These are phyloP conservation scores for Yoshiicerus persimilis DNA, from an alignment of 1,140 invertebrate genomes.

Conservation along the genomic window DNA sequence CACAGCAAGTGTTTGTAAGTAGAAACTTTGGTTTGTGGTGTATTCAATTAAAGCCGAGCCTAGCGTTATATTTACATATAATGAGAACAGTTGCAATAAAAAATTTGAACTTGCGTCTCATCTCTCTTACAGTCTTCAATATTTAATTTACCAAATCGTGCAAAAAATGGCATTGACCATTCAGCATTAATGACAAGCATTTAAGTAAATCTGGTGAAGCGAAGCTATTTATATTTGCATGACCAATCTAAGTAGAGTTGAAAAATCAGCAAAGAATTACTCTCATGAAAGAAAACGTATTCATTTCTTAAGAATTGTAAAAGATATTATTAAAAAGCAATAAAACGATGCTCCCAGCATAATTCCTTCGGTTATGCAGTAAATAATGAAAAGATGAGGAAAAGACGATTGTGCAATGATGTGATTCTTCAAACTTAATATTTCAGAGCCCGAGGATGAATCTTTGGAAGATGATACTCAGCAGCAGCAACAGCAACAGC, in stretches of 20 bases:
- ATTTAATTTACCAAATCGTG: not conserved
- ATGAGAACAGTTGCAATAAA: not conserved
- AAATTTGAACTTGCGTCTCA: not conserved
- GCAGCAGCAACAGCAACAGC: constrained; percentile 32
- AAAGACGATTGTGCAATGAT: no score
- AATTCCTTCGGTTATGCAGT: no score
- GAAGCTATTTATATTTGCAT: not conserved
- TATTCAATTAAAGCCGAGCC: no score
- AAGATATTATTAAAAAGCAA: no score
- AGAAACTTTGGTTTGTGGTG: no score
- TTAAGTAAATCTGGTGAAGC: no score
- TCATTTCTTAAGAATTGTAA: no score
- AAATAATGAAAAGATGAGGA: no score
- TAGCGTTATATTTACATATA: not conserved
- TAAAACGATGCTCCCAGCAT: no score
- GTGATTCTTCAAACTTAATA: not conserved
- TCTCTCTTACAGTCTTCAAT: not conserved
- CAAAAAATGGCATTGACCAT: not conserved
- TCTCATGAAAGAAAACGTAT: no score
- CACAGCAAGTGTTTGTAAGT: no score
- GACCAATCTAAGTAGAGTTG: not conserved
- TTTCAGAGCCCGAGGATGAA: not conserved
- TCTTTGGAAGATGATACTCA: constrained; percentile 2
- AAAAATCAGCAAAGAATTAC: not conserved
- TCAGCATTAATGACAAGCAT: not conserved